Percentiles rank a stretch among this genome's conserved stretches.
phyloP scores from a whole-genome alignment of 2,797 vertebrate species.

The Thunnus albacares region DNA sequence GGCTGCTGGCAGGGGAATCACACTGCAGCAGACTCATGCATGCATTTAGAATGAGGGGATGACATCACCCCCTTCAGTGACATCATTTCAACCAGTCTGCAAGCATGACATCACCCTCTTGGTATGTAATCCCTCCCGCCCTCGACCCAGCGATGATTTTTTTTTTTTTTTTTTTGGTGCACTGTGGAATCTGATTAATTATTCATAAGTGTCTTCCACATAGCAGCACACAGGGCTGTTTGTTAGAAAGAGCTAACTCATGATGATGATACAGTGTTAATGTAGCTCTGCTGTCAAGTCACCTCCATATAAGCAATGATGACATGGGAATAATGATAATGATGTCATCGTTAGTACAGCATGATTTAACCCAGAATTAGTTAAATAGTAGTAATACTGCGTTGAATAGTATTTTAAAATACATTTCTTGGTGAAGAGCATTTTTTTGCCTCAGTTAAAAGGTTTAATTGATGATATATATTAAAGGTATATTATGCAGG shows the following conservation, averaged over 20 bases:
- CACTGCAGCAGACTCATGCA: not conserved
- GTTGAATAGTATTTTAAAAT: too few relatives aligned
- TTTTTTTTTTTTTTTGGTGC: not conserved
- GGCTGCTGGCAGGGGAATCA: not conserved
- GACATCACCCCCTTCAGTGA: conserved; percentile 55
- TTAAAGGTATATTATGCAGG: too few relatives aligned
- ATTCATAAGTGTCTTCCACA: conserved; percentile 64
- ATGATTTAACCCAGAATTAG: too few relatives aligned
- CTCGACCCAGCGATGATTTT: not conserved
- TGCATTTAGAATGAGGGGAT: conserved; percentile 45
- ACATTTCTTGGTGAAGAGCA: too few relatives aligned
- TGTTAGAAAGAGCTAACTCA: not conserved
- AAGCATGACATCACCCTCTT: conserved; percentile 78
- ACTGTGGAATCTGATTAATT: conserved; percentile 50
- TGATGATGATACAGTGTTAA: not conserved
- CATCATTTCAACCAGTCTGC: conserved; percentile 50
- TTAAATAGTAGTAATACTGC: too few relatives aligned
- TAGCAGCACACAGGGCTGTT: not conserved
- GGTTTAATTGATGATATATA: too few relatives aligned
- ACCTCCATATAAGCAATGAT: not conserved
- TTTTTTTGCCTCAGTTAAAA: too few relatives aligned
- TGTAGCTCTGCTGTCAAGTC: not conserved
- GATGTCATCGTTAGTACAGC: conserved; percentile 1
- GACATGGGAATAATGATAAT: not conserved
- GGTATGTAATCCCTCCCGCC: conserved; percentile 56